Base-by-base conservation (phyloP, 2,113 vertebrate genomes). In the Megaceryle maxima region DNA sequence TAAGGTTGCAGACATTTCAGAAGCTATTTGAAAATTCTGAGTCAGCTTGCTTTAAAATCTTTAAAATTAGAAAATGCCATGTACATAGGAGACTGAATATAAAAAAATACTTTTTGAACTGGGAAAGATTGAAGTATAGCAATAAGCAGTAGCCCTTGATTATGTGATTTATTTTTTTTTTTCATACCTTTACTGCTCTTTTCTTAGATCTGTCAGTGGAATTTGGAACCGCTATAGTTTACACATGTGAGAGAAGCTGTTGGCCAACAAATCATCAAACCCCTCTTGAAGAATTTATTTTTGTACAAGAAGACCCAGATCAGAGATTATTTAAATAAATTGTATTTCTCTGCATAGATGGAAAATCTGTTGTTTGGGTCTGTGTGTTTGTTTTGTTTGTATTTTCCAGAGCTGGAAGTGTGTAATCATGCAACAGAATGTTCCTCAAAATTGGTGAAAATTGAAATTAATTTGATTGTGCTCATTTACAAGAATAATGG, bases 221-320 rank as follows among this genome's bases (percentile, higher is more conserved):
- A 83, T 99, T 99, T 87, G 99, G 99, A 83, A 98, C 98, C 37
- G 92, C 93, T 89, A 21, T 99, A 21, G 91, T 99, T 76, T 99
- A 98, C 55, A 99, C 98, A 0, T 99, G 99, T 95, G 98, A 98
- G 97, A 98, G 95, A 74, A 99, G 98, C 96, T 99, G 99, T 94
- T 99, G 99, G 99, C 95, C 96, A 14, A 16, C 88, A 35, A 83
- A 98, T 93, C 97, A 96, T 24, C 92, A 95, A 50, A 95, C 55
- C 11, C 98, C 98, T 39, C 46, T 98, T 51, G 98, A 98, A 96
- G 99, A 99, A 96, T 98, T 98, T 94, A 33, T 98, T 88, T 84
- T 98, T 95, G 90, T 98, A 64, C 98, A 99, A 96, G 98, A 98
- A 94, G 99, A 99, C 67, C 99, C 99, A 35, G 98, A 99, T 96